phyloP scores from a whole-genome alignment of 2,888 invertebrate genomes.

The Amiota mariae region DNA sequence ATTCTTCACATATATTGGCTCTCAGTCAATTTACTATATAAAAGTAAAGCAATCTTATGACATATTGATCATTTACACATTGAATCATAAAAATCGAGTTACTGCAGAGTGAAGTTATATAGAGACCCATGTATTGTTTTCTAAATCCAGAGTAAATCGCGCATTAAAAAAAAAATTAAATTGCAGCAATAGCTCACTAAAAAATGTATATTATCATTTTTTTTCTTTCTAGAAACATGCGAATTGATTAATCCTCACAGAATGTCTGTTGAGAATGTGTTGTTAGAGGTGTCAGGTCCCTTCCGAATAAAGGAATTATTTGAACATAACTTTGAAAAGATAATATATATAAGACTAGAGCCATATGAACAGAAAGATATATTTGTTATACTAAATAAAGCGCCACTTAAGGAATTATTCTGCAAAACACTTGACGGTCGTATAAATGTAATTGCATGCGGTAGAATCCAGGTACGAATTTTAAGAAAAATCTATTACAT shows the following conservation, averaged over 20 bases:
- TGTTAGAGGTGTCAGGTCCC: slow-evolving; percentile 55
- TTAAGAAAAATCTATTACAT: not conserved
- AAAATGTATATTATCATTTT: too few relatives aligned
- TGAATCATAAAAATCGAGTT: too few relatives aligned
- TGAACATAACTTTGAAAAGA: slow-evolving; percentile 49
- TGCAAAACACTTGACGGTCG: slow-evolving; percentile 57
- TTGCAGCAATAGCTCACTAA: too few relatives aligned
- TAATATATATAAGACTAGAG: slow-evolving; percentile 44
- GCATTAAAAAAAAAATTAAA: too few relatives aligned
- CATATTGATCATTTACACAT: too few relatives aligned
- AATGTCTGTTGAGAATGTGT: slow-evolving; percentile 34
- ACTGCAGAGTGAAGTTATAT: too few relatives aligned
- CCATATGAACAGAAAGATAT: slow-evolving; percentile 55
- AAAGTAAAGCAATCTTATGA: too few relatives aligned
- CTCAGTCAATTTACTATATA: too few relatives aligned
- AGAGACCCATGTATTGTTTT: too few relatives aligned
- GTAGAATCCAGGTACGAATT: slow-evolving; percentile 47
- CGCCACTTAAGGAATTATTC: slow-evolving; percentile 42
- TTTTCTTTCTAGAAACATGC: slow-evolving; percentile 31
- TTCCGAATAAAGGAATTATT: slow-evolving; percentile 58
- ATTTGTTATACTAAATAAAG: slow-evolving; percentile 53
- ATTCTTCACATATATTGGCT: too few relatives aligned
- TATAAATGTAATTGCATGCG: slow-evolving; percentile 52
- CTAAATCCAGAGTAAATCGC: too few relatives aligned
- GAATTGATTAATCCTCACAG: slow-evolving; percentile 40